Base-by-base conservation (phyloP, 2,797 vertebrate genomes). In the Iguana delicatissima region DNA sequence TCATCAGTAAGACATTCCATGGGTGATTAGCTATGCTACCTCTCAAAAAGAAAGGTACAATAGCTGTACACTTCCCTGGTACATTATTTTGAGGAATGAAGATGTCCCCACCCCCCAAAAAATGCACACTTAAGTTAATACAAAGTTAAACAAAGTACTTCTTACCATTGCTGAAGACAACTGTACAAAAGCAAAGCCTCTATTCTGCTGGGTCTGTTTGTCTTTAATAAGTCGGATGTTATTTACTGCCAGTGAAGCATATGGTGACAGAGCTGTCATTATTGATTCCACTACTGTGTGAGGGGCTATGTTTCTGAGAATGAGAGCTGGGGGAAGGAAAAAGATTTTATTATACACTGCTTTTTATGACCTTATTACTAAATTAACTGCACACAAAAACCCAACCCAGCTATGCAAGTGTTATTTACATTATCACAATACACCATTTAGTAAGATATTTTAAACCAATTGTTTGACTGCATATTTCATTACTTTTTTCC, bases 181-280 rank as follows among this genome's bases (percentile, higher is more conserved):
- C 95, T 99, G 99, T 69, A 99, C 98, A 94, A 99, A 99, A 0
- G 99, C 99, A 96, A 99, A 99, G 42, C 99, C 99, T 97, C 99
- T 97, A 94, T 99, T 99, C 93, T 99, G 99, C 81, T 99, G 99
- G 0, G 99, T 99, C 96, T 99, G 99, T 93, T 99, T 99, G 97
- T 99, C 99, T 96, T 99, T 99, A 96, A 99, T 99, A 89, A 99
- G 98, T 69, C 99, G 98, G 95, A 99, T 99, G 92, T 99, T 99
- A 96, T 98, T 98, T 18, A 99, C 97, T 67, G 98, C 98, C 92
- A 99, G 97, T 93, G 99, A 99, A 2, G 99, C 99, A 57, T 99
- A 99, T 0, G 99, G 99, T 89, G 99, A 98, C 89, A 99, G 95
- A 0, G 98, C 98, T 16, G 98, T 97, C 98, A 99, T 98, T 93